Percentiles rank a stretch among this genome's conserved stretches.
Evolutionary conservation across 2,113 vertebrate genomes (phyloP).

Genomic region (Rhombomys opimus): DNA sequence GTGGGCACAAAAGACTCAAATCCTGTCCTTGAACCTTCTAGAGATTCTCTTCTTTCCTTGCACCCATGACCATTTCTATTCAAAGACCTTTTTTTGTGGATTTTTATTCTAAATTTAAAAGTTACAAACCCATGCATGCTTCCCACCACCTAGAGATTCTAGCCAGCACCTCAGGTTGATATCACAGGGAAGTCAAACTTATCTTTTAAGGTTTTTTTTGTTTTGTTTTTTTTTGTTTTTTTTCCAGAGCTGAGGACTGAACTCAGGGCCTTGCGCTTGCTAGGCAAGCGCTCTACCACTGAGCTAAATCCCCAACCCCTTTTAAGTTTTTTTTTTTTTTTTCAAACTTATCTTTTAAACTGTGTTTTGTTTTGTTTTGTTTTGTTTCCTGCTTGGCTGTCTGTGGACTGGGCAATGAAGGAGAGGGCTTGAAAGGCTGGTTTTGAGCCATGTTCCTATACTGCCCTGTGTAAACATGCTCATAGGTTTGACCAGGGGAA

Average conservation of each 20-base stretch:
- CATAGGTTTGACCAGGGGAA: neutral
- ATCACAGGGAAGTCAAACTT: neutral
- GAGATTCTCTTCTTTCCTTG: neutral
- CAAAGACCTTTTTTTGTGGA: neutral
- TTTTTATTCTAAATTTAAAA: conserved; percentile 5
- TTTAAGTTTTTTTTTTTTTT: neutral
- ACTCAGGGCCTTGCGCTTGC: no score
- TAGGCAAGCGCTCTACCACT: no score
- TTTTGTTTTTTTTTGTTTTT: no score
- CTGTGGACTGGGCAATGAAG: neutral
- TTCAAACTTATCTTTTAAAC: neutral
- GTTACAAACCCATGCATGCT: neutral
- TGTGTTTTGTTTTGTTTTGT: neutral
- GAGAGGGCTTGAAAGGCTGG: neutral
- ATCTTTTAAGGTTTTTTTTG: neutral
- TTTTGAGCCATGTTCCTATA: neutral
- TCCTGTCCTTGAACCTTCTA: neutral
- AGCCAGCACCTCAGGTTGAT: neutral
- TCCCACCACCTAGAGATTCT: neutral
- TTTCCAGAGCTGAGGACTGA: no score
- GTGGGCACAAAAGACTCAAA: neutral
- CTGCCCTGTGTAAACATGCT: neutral
- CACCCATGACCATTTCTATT: neutral
- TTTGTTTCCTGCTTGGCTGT: neutral
- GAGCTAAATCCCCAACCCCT: no score